Conservation (phyloP, 2,888 invertebrate genomes). For the Cerastis leucographa region DNA sequence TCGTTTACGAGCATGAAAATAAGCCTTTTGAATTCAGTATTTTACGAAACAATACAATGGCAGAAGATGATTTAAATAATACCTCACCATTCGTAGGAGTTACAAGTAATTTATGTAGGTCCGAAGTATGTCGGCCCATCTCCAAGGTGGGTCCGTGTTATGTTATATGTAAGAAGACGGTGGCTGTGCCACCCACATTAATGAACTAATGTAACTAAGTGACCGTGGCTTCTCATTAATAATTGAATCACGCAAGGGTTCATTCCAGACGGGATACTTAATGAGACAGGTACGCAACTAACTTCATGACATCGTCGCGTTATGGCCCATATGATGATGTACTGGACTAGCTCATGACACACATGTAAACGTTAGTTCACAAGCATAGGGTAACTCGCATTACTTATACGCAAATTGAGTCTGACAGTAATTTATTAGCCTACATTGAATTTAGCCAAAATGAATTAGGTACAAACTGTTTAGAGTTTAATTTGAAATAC, state of each 20-base stretch:
- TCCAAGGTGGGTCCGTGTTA: conserved; percentile 53
- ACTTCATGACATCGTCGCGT: conserved; percentile 68
- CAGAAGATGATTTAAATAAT: conserved; percentile 28
- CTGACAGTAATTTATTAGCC: conserved; percentile 39
- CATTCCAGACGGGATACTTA: conserved; percentile 69
- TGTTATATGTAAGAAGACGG: conserved; percentile 61
- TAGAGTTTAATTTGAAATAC: background rate
- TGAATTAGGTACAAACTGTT: background rate
- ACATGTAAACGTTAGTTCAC: conserved; percentile 21
- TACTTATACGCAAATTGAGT: conserved; percentile 34
- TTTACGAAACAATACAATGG: conserved; percentile 26
- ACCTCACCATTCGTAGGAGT: conserved; percentile 17
- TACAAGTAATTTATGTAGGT: conserved; percentile 55
- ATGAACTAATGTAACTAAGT: conserved; percentile 75
- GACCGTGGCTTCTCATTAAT: conserved; percentile 75
- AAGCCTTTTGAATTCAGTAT: conserved; percentile 8
- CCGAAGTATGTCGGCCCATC: conserved; percentile 52
- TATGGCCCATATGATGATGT: conserved; percentile 62
- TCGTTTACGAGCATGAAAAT: conserved; percentile 22
- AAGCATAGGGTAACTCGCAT: conserved; percentile 28
- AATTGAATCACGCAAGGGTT: conserved; percentile 76
- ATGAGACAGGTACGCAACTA: conserved; percentile 71
- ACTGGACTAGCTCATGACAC: conserved; percentile 39
- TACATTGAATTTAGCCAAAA: conserved; percentile 5
- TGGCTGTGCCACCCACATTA: conserved; percentile 65